Evolutionary conservation across 2,888 invertebrate species (phyloP).

Genomic region (Pterobdella sp.): DNA sequence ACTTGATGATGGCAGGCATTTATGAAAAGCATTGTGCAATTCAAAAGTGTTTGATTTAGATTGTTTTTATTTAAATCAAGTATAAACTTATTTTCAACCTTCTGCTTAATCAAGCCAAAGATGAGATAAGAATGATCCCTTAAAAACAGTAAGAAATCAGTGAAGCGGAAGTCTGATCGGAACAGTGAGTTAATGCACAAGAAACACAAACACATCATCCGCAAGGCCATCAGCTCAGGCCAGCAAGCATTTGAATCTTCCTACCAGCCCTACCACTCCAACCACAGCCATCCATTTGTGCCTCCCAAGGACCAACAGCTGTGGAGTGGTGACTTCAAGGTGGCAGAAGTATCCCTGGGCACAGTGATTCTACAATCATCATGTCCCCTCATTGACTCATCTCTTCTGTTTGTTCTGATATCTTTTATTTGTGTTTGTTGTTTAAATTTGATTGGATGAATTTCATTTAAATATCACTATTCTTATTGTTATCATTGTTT

Average conservation of each 20-base stretch:
- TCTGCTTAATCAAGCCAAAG: too few species aligned
- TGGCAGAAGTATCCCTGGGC: conserved; percentile 18
- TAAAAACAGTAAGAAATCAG: not conserved
- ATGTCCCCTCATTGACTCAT: conserved; percentile 13
- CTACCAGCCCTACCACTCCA: conserved; percentile 1
- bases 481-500: too few species aligned
- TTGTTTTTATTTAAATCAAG: too few species aligned
- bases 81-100: too few species aligned
- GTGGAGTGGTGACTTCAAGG: conserved; percentile 21
- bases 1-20: too few species aligned
- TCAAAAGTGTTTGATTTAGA: too few species aligned
- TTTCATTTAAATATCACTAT: too few species aligned
- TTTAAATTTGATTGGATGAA: too few species aligned
- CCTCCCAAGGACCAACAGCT: conserved; percentile 23
- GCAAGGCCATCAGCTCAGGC: conserved; percentile 9
- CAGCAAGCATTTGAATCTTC: not conserved
- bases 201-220: not conserved
- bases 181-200: conserved; percentile 1
- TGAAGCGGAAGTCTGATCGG: conserved; percentile 14
- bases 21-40: too few species aligned
- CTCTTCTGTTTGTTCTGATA: conserved; percentile 13
- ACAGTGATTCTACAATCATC: conserved; percentile 19
- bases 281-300: not conserved
- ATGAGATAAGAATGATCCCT: too few species aligned
- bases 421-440: not conserved